Evolutionary conservation across 1,140 invertebrate species (phyloP).

Genomic region (Zeugodacus cucurbitae): DNA sequence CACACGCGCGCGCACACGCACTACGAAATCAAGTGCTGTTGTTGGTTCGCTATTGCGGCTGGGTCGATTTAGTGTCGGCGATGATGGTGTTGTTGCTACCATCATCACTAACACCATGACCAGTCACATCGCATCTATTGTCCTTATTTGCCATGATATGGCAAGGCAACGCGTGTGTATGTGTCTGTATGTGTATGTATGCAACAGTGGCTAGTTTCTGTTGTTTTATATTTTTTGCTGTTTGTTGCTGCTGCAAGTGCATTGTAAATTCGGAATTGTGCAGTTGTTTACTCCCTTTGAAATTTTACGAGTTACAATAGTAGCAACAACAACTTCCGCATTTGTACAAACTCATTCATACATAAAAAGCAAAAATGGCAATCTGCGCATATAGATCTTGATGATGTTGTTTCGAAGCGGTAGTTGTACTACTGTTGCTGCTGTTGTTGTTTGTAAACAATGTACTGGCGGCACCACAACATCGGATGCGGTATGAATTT

Average conservation of each 20-base stretch:
- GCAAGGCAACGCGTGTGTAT: not conserved
- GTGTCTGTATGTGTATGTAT: not conserved
- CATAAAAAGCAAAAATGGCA: constrained; percentile 25
- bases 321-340: constrained; percentile 27
- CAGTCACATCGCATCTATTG: not conserved
- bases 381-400: constrained; percentile 32
- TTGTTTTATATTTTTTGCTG: not conserved
- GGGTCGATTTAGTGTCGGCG: not conserved
- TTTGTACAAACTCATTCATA: not conserved
- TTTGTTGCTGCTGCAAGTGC: constrained; percentile 22
- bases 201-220: not conserved
- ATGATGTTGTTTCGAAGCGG: constrained; percentile 36
- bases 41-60: not conserved
- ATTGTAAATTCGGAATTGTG: constrained; percentile 37
- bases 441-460: constrained; percentile 29
- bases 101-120: not conserved
- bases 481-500: constrained; percentile 30
- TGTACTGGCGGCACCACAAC: constrained; percentile 11
- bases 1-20: not conserved
- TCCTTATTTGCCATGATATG: constrained; percentile 29
- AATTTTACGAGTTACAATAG: constrained; percentile 37
- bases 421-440: not conserved
- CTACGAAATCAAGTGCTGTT: not conserved
- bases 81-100: not conserved
- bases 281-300: constrained; percentile 36